phyloP scores from a whole-genome alignment of 2,888 invertebrate species.

The Drosophila multiciliata region DNA sequence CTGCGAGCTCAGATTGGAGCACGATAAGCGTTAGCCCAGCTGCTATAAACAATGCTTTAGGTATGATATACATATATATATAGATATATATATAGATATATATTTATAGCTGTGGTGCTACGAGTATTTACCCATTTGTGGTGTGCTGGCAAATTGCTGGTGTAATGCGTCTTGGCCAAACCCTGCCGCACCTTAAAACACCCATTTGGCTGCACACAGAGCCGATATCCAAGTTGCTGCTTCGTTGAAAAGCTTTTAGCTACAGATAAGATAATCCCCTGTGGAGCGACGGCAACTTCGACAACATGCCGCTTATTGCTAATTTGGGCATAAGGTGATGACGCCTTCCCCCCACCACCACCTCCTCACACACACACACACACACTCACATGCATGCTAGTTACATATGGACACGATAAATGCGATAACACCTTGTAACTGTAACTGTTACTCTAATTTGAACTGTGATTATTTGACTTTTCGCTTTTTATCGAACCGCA shows the following conservation, averaged over 20 bases:
- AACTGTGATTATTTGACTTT: slow-evolving; percentile 24
- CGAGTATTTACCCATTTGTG: slow-evolving; percentile 24
- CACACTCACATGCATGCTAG: background rate
- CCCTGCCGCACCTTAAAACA: slow-evolving; percentile 14
- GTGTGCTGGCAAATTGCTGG: slow-evolving; percentile 65
- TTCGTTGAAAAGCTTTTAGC: slow-evolving; percentile 56
- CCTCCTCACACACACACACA: background rate
- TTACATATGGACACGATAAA: slow-evolving; percentile 51
- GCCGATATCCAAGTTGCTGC: slow-evolving; percentile 43
- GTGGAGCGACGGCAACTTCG: slow-evolving; percentile 53
- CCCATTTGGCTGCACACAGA: background rate
- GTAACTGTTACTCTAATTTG: slow-evolving; percentile 36
- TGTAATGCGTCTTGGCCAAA: slow-evolving; percentile 56
- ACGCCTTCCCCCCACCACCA: slow-evolving; percentile 17
- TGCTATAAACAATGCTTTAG: slow-evolving; percentile 29
- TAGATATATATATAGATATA: background rate
- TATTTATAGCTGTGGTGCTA: background rate
- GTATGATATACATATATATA: background rate
- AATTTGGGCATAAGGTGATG: slow-evolving; percentile 72
- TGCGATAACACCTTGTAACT: slow-evolving; percentile 56
- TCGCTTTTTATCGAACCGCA: slow-evolving; percentile 38
- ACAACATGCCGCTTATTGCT: slow-evolving; percentile 55
- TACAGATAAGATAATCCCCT: slow-evolving; percentile 80
- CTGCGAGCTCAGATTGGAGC: slow-evolving; percentile 46
- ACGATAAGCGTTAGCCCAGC: slow-evolving; percentile 20